These are phyloP conservation scores for Syngnathus floridae DNA, from an alignment of 2,113 vertebrate genomes.

Conservation along the genomic window DNA sequence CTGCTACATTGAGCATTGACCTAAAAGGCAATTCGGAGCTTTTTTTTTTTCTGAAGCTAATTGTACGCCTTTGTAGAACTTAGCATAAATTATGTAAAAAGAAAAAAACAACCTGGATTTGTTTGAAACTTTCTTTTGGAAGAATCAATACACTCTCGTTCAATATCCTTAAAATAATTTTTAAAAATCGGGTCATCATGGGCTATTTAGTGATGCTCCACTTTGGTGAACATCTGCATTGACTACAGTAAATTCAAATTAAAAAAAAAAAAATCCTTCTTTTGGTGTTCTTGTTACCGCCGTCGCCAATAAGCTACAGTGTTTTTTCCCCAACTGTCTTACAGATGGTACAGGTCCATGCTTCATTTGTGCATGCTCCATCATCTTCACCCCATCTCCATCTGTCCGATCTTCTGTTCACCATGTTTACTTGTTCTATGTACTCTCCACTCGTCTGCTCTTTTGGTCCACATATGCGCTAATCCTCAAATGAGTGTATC, in stretches of 20 bases:
- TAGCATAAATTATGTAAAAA: too few relatives aligned
- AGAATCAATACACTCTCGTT: background rate
- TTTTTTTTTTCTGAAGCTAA: background rate
- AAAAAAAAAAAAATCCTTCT: slow-evolving; percentile 10
- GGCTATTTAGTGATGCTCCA: slow-evolving; percentile 6
- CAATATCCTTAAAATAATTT: background rate
- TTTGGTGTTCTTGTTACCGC: slow-evolving; percentile 11
- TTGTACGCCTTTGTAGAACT: background rate
- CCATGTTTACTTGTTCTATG: slow-evolving; percentile 41
- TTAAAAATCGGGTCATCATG: slow-evolving; percentile 1
- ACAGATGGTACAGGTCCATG: slow-evolving; percentile 60
- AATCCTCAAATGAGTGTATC: slow-evolving; percentile 33
- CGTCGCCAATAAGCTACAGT: slow-evolving; percentile 15
- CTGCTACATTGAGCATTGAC: background rate
- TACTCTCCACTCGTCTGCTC: slow-evolving; percentile 42
- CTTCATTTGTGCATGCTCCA: slow-evolving; percentile 43
- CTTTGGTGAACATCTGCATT: slow-evolving; percentile 18
- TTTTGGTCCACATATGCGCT: slow-evolving; percentile 31
- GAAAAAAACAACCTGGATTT: too few relatives aligned
- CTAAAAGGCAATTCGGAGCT: background rate
- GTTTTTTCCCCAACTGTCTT: slow-evolving; percentile 44
- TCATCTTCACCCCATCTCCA: slow-evolving; percentile 61
- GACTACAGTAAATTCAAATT: slow-evolving; percentile 1
- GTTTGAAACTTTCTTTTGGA: too few relatives aligned
- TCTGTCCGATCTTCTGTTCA: slow-evolving; percentile 42